These are phyloP conservation scores for Myotis davidii DNA, from an alignment of 2,113 vertebrate species.

Conservation along the genomic window DNA sequence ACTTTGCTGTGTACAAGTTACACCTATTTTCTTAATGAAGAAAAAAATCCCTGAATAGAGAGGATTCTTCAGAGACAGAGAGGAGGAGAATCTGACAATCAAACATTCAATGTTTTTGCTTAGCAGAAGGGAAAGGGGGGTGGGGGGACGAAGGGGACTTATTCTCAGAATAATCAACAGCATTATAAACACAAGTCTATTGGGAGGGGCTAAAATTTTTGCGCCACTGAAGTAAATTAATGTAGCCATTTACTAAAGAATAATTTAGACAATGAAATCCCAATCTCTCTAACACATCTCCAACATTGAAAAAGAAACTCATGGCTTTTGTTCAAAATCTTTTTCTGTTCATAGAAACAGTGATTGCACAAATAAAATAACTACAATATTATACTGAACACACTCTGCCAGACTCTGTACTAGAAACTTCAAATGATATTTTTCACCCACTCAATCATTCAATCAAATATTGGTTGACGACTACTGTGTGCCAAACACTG, in stretches of 20 bases:
- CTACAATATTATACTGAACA: background rate
- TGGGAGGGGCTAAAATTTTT: background rate
- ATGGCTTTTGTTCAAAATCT: background rate
- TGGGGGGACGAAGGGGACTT: background rate
- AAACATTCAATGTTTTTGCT: background rate
- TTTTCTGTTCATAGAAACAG: background rate
- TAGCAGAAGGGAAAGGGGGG: background rate
- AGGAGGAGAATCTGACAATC: background rate
- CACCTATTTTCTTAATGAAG: background rate
- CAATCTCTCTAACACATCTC: background rate
- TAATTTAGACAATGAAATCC: background rate
- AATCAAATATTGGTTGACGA: background rate
- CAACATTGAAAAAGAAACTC: background rate
- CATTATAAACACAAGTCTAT: background rate
- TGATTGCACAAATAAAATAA: constrained; percentile 18
- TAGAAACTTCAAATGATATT: constrained; percentile 4
- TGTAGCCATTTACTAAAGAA: constrained; percentile 11
- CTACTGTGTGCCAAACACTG: background rate
- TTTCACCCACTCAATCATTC: background rate
- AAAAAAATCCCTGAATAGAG: background rate
- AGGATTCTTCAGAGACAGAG: background rate
- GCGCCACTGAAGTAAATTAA: background rate
- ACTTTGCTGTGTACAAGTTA: background rate
- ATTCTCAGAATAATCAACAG: background rate
- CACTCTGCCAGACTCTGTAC: background rate